Base-by-base conservation (phyloP, 2,797 vertebrate species). In the Pipistrellus pygmaeus region DNA sequence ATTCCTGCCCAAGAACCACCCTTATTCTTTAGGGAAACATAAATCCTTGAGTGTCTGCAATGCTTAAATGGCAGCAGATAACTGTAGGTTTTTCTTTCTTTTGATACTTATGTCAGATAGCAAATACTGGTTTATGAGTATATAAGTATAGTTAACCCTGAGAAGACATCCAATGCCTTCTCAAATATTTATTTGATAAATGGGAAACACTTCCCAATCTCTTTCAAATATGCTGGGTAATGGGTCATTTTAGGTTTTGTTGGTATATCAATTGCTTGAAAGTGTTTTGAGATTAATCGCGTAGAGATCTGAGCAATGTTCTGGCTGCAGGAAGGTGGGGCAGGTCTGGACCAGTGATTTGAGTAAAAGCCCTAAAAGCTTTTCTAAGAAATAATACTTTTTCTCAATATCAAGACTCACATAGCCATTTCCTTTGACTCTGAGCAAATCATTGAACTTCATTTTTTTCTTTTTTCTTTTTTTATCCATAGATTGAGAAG, bases 181-280 rank as follows among this genome's bases (percentile, higher is more conserved):
- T 62, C 57, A 90, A 87, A 90, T 82, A 69, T 93, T 85, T 93
- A 85, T 17, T 92, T 91, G 68, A 95, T 71, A 94, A 96, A 90
- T 55, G 77, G 60, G 53, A 90, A 69, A 27, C 30, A 81, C 12
- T 93, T 96, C 44, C 66, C n/a, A 85, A 46, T 92, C 44, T 95
- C 32, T 90, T 46, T 27, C 25, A 78, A 88, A 83, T 55, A 85
- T 21, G 23, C 27, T 32, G 30, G 92, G 32, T 64, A 25, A 53
- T 17, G 66, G 86, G 84, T 92, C 84, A 92, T 77, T 95, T 95
- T 48, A 77, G 68, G 32, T 86, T 96, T 94, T 92, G 48, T 83
- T n/a, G 46, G 41, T 17, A 82, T 85, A 69, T 81, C 41, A 95
- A 46, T 71, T 90, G 41, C 55, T 92, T 93, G 30, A 95, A 96